phyloP scores from a whole-genome alignment of 2,888 invertebrate species.

The Pammene aurita region DNA sequence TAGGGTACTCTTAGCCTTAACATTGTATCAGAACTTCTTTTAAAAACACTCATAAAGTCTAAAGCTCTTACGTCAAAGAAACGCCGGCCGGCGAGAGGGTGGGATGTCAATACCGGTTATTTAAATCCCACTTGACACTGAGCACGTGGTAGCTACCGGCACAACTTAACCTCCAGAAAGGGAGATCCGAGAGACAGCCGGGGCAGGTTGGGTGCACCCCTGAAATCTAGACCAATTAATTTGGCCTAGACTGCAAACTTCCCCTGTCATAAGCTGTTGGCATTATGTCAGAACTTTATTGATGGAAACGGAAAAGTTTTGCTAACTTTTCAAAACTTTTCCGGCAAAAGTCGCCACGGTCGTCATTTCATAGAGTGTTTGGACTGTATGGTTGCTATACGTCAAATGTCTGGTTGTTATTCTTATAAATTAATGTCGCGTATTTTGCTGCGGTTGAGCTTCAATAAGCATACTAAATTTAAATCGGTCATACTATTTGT shows the following conservation, averaged over 20 bases:
- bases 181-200: constrained; percentile 4
- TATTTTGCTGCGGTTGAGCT: neutral
- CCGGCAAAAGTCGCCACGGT: neutral
- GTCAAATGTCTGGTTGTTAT: constrained; percentile 7
- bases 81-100: constrained; percentile 53
- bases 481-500: neutral
- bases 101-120: constrained; percentile 54
- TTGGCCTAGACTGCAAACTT: constrained; percentile 23
- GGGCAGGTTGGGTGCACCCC: constrained; percentile 16
- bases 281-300: constrained; percentile 43
- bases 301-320: constrained; percentile 35
- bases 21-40: neutral
- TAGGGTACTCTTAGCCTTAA: too few relatives aligned
- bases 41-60: constrained; percentile 1
- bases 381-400: constrained; percentile 16
- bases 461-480: neutral
- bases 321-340: constrained; percentile 32
- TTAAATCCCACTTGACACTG: constrained; percentile 51
- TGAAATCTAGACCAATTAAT: constrained; percentile 29
- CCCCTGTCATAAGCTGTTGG: constrained; percentile 34
- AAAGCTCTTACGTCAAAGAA: constrained; percentile 42
- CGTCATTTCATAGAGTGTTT: constrained; percentile 24
- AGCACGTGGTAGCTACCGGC: constrained; percentile 56
- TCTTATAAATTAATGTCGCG: constrained; percentile 6
- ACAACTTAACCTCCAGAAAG: constrained; percentile 13